These are phyloP conservation scores for Atherinomorus stipes DNA, from an alignment of 2,113 vertebrate genomes.

Conservation along the genomic window DNA sequence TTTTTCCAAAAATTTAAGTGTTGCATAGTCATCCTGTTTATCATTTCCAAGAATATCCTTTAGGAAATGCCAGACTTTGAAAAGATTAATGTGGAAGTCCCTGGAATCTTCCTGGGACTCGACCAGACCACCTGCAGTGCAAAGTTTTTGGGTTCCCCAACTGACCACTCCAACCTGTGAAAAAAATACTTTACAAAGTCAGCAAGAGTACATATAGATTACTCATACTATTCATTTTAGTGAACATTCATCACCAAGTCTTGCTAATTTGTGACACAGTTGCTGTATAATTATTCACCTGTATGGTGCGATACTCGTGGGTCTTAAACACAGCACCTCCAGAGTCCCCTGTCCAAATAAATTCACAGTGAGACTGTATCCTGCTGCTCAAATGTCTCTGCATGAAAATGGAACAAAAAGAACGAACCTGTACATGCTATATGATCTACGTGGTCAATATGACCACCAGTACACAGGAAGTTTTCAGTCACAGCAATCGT, in stretches of 20 bases:
- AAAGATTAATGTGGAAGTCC: constrained; percentile 79
- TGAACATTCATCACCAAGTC: too few relatives aligned
- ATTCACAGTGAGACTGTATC: background rate
- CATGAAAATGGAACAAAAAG: background rate
- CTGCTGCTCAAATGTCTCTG: background rate
- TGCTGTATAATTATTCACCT: constrained; percentile 60
- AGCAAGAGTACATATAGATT: too few relatives aligned
- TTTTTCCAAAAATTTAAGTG: constrained; percentile 51
- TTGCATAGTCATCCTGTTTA: constrained; percentile 6
- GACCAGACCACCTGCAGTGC: fast-evolving
- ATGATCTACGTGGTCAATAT: constrained; percentile 2
- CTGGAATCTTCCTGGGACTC: constrained; percentile 59
- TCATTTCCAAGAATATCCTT: constrained; percentile 51
- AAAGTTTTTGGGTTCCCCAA: constrained; percentile 67
- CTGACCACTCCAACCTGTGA: constrained; percentile 74
- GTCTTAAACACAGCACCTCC: constrained; percentile 79
- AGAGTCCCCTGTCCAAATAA: constrained; percentile 73
- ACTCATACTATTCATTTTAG: too few relatives aligned
- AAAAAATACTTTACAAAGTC: background rate
- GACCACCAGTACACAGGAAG: constrained; percentile 82
- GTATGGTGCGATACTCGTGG: constrained; percentile 64
- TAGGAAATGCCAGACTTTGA: constrained; percentile 67
- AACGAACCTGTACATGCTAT: constrained; percentile 75
- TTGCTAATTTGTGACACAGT: background rate
- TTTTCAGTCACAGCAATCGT: constrained; percentile 70